Evolutionary conservation across 2,113 vertebrate species (phyloP).

Genomic region (Menidia beryllina): DNA sequence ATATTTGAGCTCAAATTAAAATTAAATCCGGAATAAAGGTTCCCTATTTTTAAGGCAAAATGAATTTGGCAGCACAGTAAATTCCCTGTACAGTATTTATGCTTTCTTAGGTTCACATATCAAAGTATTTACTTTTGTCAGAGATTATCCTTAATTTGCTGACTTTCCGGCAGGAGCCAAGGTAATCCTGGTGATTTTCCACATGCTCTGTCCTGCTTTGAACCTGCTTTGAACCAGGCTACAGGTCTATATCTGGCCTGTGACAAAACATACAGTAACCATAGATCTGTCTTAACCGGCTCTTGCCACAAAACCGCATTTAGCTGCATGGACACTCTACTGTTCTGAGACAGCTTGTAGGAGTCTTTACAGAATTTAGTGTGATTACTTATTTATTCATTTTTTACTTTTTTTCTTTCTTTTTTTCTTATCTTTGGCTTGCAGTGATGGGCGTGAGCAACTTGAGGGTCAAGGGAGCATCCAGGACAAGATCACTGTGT

Average conservation of each 20-base stretch:
- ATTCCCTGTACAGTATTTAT: slow-evolving; percentile 17
- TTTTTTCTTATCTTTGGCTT: no score
- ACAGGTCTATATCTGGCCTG: slow-evolving; percentile 51
- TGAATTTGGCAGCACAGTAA: slow-evolving; percentile 12
- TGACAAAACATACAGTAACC: slow-evolving; percentile 65
- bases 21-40: background rate
- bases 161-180: slow-evolving; percentile 34
- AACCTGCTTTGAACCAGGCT: slow-evolving; percentile 50
- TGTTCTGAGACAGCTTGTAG: slow-evolving; percentile 10
- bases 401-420: background rate
- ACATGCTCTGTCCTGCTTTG: slow-evolving; percentile 42
- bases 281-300: slow-evolving; percentile 46
- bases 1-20: slow-evolving; percentile 18
- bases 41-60: slow-evolving; percentile 1
- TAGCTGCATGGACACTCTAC: slow-evolving; percentile 8
- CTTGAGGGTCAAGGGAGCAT: slow-evolving; percentile 87
- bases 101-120: slow-evolving; percentile 20
- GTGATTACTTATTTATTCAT: slow-evolving; percentile 3
- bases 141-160: slow-evolving; percentile 51
- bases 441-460: slow-evolving; percentile 75
- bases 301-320: slow-evolving; percentile 48
- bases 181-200: slow-evolving; percentile 50
- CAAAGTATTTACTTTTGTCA: slow-evolving; percentile 37
- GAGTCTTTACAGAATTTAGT: slow-evolving; percentile 11
- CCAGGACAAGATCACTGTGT: slow-evolving; percentile 88